Conservation (phyloP, 2,888 invertebrate species). For the Deilephila elpenor region DNA sequence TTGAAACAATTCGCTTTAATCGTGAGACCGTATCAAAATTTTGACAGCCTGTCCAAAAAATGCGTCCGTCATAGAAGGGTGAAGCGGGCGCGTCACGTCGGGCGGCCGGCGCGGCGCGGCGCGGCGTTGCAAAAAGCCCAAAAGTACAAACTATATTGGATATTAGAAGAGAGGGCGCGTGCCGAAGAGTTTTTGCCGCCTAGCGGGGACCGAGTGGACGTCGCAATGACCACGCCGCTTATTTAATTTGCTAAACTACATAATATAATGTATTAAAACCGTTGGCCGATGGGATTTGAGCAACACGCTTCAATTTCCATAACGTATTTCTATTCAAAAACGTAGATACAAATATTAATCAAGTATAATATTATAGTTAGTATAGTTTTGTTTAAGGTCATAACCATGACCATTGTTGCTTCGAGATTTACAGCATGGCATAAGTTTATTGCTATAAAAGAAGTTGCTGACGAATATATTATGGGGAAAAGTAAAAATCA, state of each 20-base stretch:
- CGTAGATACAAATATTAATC: too few species aligned
- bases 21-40: constrained; percentile 34
- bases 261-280: constrained; percentile 27
- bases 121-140: constrained; percentile 68
- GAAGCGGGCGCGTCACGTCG: constrained; percentile 75
- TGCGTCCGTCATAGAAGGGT: constrained; percentile 77
- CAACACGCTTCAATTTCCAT: neutral
- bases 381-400: too few species aligned
- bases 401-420: too few species aligned
- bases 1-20: neutral
- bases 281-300: neutral
- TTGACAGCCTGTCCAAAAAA: constrained; percentile 56
- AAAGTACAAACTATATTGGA: constrained; percentile 81
- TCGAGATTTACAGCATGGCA: too few species aligned
- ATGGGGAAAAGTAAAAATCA: too few species aligned
- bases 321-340: neutral
- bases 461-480: too few species aligned
- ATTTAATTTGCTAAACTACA: constrained; percentile 64
- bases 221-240: constrained; percentile 52
- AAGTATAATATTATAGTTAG: too few species aligned
- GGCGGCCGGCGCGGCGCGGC: constrained; percentile 47
- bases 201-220: constrained; percentile 48
- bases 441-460: too few species aligned
- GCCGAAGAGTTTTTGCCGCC: constrained; percentile 69
- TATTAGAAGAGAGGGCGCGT: constrained; percentile 81